phyloP scores from a whole-genome alignment of 2,797 vertebrate genomes.

The Acrossocheilus wenchowensis region DNA sequence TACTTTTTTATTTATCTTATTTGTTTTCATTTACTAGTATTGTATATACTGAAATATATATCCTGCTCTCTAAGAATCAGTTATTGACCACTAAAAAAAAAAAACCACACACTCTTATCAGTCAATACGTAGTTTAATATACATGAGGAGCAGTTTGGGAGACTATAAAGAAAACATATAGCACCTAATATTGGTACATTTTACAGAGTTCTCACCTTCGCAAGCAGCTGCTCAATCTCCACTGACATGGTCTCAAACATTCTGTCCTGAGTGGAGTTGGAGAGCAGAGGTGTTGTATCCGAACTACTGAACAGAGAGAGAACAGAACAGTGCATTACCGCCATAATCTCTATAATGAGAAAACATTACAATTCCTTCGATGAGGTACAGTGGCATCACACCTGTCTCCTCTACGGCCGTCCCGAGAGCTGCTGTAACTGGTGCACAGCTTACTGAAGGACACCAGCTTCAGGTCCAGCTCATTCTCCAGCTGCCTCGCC shows the following conservation, averaged over 20 bases:
- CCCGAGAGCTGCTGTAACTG: constrained; percentile 88
- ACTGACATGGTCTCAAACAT: constrained; percentile 99
- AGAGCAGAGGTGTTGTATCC: constrained; percentile 94
- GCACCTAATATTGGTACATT: background rate
- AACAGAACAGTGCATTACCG: background rate
- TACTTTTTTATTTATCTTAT: background rate
- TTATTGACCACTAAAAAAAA: background rate
- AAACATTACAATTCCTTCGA: background rate
- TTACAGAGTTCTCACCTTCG: constrained; percentile 83
- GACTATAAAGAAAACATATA: background rate
- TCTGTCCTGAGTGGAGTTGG: constrained; percentile 97
- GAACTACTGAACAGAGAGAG: constrained; percentile 79
- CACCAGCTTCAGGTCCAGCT: constrained; percentile 96
- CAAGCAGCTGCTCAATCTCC: constrained; percentile 95
- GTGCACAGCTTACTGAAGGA: constrained; percentile 99
- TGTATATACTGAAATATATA: background rate
- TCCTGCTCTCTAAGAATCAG: background rate
- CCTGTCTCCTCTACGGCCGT: constrained; percentile 91
- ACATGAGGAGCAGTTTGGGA: background rate
- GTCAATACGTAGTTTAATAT: background rate
- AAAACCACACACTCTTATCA: background rate
- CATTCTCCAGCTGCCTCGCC: constrained; percentile 95
- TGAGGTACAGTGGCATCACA: constrained; percentile 62
- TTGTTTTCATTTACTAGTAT: background rate
- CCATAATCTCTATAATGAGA: background rate